Conservation (phyloP, 1,140 invertebrate genomes). For the Papilio aristodemus region DNA sequence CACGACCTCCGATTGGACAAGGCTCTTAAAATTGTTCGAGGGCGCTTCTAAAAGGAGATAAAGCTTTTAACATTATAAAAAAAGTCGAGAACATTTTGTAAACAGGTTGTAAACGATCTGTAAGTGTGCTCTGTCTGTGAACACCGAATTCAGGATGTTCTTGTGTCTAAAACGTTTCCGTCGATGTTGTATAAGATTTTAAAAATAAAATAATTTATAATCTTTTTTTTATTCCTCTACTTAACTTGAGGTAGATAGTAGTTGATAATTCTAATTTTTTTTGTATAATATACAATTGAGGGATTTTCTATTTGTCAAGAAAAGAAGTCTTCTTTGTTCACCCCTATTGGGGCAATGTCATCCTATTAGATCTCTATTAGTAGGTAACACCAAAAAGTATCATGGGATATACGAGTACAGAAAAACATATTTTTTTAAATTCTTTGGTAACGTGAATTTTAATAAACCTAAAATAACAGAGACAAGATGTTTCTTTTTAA, state of each 20-base stretch:
- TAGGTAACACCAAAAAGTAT: neutral
- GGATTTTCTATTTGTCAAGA: too few relatives aligned
- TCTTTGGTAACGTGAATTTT: neutral
- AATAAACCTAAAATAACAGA: neutral
- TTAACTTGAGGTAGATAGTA: too few relatives aligned
- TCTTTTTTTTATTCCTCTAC: too few relatives aligned
- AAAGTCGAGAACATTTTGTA: slow-evolving; percentile 67
- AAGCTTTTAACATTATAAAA: slow-evolving; percentile 62
- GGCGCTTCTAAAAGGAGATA: slow-evolving; percentile 71
- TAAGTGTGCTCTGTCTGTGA: slow-evolving; percentile 6
- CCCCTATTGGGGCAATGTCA: too few relatives aligned
- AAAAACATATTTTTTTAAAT: slow-evolving; percentile 1
- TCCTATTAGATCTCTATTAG: too few relatives aligned
- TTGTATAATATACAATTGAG: too few relatives aligned
- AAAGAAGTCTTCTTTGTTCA: too few relatives aligned
- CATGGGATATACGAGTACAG: neutral
- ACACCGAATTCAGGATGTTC: neutral
- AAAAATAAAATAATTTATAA: slow-evolving; percentile 9
- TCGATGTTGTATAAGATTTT: neutral
- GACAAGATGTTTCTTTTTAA: neutral
- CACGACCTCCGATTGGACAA: slow-evolving; percentile 53
- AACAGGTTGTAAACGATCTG: slow-evolving; percentile 73
- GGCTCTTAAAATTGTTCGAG: slow-evolving; percentile 69
- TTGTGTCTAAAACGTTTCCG: slow-evolving; percentile 3
- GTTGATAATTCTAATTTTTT: too few relatives aligned